A percentile compares a stretch with the other conserved stretches of the same genome.
These are phyloP conservation scores for Proisotoma minuta DNA, from an alignment of 2,888 invertebrate species.

Conservation along the genomic window DNA sequence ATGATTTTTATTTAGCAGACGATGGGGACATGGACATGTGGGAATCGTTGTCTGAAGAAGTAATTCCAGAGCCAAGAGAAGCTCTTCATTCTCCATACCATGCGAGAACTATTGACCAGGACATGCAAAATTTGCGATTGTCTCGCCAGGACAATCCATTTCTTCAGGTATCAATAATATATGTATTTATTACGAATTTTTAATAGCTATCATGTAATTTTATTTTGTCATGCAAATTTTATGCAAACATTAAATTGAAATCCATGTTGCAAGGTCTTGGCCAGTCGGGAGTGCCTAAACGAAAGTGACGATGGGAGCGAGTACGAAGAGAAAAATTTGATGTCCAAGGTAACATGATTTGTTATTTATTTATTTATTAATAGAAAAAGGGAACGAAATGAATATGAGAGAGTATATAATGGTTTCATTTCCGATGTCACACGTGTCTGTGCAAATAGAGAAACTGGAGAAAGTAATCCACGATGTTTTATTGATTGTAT, in stretches of 20 bases:
- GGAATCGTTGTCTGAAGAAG: slow-evolving; percentile 20
- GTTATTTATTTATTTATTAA: no score
- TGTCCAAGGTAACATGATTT: slow-evolving; percentile 48
- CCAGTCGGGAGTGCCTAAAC: slow-evolving; percentile 72
- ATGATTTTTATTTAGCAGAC: slow-evolving; percentile 38
- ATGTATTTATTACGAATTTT: no score
- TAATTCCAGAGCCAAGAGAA: slow-evolving; percentile 42
- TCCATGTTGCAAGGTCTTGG: slow-evolving; percentile 64
- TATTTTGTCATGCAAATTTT: no score
- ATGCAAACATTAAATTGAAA: no score
- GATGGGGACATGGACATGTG: slow-evolving; percentile 41
- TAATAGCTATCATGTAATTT: no score
- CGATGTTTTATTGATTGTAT: no score
- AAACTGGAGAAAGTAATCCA: no score
- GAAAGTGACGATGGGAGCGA: slow-evolving; percentile 60
- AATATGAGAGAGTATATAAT: no score
- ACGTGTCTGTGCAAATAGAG: no score
- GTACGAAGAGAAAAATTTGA: slow-evolving; percentile 46
- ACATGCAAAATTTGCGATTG: slow-evolving; percentile 74
- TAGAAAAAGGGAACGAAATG: no score
- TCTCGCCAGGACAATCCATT: slow-evolving; percentile 81
- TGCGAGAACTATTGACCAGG: slow-evolving; percentile 58
- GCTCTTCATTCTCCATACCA: slow-evolving; percentile 47
- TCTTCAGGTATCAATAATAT: slow-evolving; percentile 69
- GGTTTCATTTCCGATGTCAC: no score